Conservation (phyloP, 2,113 vertebrate species). For the Tupaia chinensis region DNA sequence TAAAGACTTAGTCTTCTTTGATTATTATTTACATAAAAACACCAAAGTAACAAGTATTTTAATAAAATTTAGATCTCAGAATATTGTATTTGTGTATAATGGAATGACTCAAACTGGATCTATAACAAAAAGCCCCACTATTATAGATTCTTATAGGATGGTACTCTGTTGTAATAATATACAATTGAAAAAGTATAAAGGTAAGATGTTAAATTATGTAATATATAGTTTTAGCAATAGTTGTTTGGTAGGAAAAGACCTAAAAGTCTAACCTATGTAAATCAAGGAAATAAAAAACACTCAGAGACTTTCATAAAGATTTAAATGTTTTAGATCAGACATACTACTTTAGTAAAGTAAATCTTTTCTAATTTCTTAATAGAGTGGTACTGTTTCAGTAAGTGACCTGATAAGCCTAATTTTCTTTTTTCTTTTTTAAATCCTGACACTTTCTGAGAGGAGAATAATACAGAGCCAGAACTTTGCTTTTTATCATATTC, state of each 20-base stretch:
- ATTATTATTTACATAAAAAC: conserved; percentile 57
- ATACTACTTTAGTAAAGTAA: conserved; percentile 34
- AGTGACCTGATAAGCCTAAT: not conserved
- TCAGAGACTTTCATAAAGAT: not conserved
- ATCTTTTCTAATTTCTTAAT: conserved; percentile 32
- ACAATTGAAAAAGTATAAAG: conserved; percentile 34
- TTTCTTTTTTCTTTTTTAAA: conserved; percentile 25
- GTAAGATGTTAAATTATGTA: conserved; percentile 12
- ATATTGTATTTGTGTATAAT: not conserved
- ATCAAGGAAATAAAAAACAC: conserved; percentile 48
- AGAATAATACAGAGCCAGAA: conserved; percentile 22
- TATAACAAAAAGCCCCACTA: not conserved
- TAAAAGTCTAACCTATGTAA: not conserved
- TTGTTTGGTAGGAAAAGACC: conserved; percentile 14
- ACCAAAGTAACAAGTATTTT: conserved; percentile 43
- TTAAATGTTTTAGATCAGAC: conserved; percentile 29
- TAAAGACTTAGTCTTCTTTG: not conserved
- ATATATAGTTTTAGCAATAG: conserved; percentile 31
- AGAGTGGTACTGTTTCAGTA: not conserved
- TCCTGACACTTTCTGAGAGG: conserved; percentile 3
- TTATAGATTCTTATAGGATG: not conserved
- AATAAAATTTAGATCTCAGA: conserved; percentile 58
- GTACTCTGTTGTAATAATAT: not conserved
- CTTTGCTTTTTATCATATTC: not conserved
- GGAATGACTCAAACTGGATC: conserved; percentile 12